These are phyloP conservation scores for Kradibia gibbosae DNA, from an alignment of 1,140 invertebrate genomes.

Conservation along the genomic window DNA sequence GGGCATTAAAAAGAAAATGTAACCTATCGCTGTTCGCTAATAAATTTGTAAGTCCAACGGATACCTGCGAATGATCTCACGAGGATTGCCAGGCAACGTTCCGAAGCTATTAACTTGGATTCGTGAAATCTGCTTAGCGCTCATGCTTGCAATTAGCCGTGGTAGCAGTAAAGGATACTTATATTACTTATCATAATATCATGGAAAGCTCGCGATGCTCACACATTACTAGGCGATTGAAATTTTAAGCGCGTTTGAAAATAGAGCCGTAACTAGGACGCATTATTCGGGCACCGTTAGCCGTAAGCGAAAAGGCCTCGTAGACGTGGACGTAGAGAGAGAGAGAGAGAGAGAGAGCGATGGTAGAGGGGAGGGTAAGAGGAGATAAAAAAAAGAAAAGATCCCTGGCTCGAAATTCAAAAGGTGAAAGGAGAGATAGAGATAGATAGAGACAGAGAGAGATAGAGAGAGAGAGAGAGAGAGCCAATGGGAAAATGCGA, in stretches of 20 bases:
- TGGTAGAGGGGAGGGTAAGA: neutral
- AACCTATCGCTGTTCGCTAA: neutral
- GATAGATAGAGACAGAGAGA: no score
- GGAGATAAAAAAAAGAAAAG: neutral
- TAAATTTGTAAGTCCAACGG: neutral
- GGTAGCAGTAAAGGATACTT: neutral
- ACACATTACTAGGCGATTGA: neutral
- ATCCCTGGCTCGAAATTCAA: neutral
- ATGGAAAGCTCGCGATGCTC: no score
- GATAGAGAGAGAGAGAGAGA: no score
- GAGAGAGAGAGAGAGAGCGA: no score
- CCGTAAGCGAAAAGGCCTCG: no score
- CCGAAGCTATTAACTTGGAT: slow-evolving; percentile 60
- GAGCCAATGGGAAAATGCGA: neutral
- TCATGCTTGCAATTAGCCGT: slow-evolving; percentile 8
- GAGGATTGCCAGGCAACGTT: slow-evolving; percentile 44
- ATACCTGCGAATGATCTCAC: slow-evolving; percentile 59
- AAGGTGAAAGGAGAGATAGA: no score
- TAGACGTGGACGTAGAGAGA: no score
- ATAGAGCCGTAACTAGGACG: neutral
- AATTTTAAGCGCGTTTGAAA: slow-evolving; percentile 9
- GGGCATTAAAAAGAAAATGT: neutral
- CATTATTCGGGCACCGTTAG: no score
- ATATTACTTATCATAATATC: neutral
- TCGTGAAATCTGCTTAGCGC: neutral